These are phyloP conservation scores for Ciconia maguari DNA, from an alignment of 2,113 vertebrate genomes.

Conservation along the genomic window DNA sequence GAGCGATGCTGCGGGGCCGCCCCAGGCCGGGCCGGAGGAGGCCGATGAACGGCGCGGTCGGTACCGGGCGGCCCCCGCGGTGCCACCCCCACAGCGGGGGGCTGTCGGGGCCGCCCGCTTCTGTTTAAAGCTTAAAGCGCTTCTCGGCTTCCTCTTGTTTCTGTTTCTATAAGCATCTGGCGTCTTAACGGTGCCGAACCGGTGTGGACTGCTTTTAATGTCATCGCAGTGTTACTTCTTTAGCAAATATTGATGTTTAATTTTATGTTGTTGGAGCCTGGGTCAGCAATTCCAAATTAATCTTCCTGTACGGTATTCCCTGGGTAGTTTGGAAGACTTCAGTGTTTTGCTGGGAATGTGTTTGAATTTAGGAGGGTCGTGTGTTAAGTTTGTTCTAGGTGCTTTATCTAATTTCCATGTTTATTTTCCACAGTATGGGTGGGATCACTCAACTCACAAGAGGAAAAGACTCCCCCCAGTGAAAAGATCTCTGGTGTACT, in stretches of 20 bases:
- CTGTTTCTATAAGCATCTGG: rapidly evolving
- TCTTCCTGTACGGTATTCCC: rapidly evolving
- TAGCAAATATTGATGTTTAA: neutral
- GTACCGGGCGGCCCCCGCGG: neutral
- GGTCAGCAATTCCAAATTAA: neutral
- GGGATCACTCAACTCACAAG: constrained; percentile 76
- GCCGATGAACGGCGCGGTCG: neutral
- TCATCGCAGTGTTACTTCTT: too few relatives aligned
- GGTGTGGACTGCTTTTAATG: neutral
- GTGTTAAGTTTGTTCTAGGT: neutral
- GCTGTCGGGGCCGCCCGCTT: neutral
- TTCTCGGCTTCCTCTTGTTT: too few relatives aligned
- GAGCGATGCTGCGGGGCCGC: neutral
- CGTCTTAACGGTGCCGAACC: rapidly evolving
- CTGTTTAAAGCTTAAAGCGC: too few relatives aligned
- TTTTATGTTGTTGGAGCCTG: neutral
- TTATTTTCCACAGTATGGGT: constrained; percentile 67
- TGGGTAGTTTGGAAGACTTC: neutral
- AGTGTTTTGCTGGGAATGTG: neutral
- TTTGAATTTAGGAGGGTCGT: neutral
- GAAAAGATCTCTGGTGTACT: constrained; percentile 89
- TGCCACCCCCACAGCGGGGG: too few relatives aligned
- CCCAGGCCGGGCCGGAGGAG: neutral
- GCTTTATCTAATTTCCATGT: neutral
- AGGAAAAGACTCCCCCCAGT: constrained; percentile 80